phyloP scores from a whole-genome alignment of 64 coral and sea anemone genomes.

The Montipora efflorescens region DNA sequence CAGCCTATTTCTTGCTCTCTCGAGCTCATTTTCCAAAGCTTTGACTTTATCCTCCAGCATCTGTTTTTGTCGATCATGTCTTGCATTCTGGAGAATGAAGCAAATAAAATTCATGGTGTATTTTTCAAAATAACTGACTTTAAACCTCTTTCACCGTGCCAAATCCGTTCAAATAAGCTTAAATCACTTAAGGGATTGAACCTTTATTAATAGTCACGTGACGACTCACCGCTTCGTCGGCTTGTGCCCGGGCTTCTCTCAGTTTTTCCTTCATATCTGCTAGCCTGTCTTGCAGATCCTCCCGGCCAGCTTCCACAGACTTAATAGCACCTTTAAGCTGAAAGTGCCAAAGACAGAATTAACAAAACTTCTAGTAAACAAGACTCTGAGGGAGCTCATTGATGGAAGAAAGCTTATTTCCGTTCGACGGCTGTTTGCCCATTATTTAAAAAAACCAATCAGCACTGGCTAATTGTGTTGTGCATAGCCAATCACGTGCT shows the following conservation, averaged over 20 bases:
- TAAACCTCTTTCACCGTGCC: too few relatives aligned
- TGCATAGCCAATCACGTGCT: too few relatives aligned
- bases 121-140: too few relatives aligned
- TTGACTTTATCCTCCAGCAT: conserved; percentile 60
- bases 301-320: conserved; percentile 3
- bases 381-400: not conserved
- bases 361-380: not conserved
- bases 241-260: conserved; percentile 50
- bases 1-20: conserved; percentile 59
- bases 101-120: not conserved
- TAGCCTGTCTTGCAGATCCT: conserved; percentile 40
- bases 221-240: conserved; percentile 43
- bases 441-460: too few relatives aligned
- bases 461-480: too few relatives aligned
- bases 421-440: too few relatives aligned
- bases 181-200: too few relatives aligned
- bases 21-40: conserved; percentile 82
- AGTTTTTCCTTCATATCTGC: conserved; percentile 61
- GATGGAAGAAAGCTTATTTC: too few relatives aligned
- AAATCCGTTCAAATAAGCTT: too few relatives aligned
- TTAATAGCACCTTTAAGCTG: conserved; percentile 10
- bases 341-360: not conserved
- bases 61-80: conserved; percentile 19
- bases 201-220: not conserved
- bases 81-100: conserved; percentile 11